Percentiles rank a stretch among this genome's conserved stretches.
These are phyloP conservation scores for Holocentrus rufus DNA, from an alignment of 2,797 vertebrate genomes.

Conservation along the genomic window DNA sequence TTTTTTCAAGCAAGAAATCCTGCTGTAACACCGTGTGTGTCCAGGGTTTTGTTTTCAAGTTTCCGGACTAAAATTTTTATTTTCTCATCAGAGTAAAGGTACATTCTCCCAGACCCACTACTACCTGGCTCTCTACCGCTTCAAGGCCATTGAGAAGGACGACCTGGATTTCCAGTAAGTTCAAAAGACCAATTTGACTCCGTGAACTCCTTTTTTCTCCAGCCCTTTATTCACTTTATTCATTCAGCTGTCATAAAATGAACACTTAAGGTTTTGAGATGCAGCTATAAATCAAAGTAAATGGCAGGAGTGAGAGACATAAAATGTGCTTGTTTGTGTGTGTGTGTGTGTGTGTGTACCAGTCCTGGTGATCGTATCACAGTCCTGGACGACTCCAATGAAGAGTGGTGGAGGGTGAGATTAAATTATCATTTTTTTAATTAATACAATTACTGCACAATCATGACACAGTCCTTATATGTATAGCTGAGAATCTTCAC, in stretches of 20 bases:
- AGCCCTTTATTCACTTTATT: not conserved
- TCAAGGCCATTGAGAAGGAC: conserved; percentile 97
- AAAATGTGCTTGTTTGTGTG: not conserved
- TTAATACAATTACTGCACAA: not conserved
- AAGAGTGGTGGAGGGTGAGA: conserved; percentile 98
- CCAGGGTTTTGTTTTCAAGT: not conserved
- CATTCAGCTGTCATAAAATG: not conserved
- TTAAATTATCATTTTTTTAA: not conserved
- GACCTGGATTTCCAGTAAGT: conserved; percentile 97
- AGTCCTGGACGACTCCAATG: conserved; percentile 96
- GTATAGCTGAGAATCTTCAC: no score
- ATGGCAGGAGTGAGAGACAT: no score
- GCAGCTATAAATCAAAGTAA: no score
- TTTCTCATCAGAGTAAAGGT: conserved; percentile 87
- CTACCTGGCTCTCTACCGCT: conserved; percentile 95
- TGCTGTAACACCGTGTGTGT: not conserved
- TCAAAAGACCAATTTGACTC: conserved; percentile 5
- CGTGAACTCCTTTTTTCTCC: no score
- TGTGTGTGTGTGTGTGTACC: conserved; percentile 37
- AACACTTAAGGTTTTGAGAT: not conserved
- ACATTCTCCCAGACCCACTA: conserved; percentile 91
- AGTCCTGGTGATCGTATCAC: conserved; percentile 96
- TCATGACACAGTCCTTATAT: no score
- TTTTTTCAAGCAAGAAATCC: no score
- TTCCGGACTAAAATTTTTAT: no score